Base-by-base conservation (phyloP, 2,797 vertebrate genomes). In the Micropoecilia bifurca region DNA sequence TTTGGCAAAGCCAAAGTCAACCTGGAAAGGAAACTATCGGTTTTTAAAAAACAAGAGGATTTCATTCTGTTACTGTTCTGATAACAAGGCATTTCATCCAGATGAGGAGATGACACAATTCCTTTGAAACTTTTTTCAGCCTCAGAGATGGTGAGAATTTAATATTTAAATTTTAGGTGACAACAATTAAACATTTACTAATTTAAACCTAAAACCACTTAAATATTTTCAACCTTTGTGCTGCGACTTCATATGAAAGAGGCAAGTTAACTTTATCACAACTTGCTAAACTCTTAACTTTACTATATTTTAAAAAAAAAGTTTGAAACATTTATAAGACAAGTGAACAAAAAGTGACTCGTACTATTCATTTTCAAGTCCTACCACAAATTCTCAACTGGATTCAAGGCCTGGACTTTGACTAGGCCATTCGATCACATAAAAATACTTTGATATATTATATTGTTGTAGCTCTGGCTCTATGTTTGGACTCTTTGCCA, bases 1-100 rank as follows among this genome's bases (percentile, higher is more conserved):
- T 93, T 99, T 99, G 12, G 98, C 97, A 91, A 99, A 99, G 80
- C 98, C 98, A 93, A 99, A 99, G 92, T 99, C 98, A 74, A 98
- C 98, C 98, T 99, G 82, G 36, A 20, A 1, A 47, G 0, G 3
- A 0, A 71, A 28, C 69, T 61, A 33, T 30, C 16, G 30, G 25
- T 16, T 14, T 46, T 45, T 48, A 43, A 43, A 28, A 59, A 41
- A 6, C 50, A 13, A 6, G 8, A 39, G 36, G 16, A 25, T 25
- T 69, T 25, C 13, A 43, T 36, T 69, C 5, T 28, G n/a, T n/a
- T 45, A 41, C 5, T 71, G 41, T 45, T 8, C 41, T 45, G 68
- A 7, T 25, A 43, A 43, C 22, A 12, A 69, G 4, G 22, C 3
- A 0, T 10, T 43, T 69, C 13, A 25, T n/a, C 10, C 20, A 69